A percentile compares a stretch with the other conserved stretches of the same genome.
phyloP scores from a whole-genome alignment of 2,797 vertebrate species.

The Sylvilagus floridanus region DNA sequence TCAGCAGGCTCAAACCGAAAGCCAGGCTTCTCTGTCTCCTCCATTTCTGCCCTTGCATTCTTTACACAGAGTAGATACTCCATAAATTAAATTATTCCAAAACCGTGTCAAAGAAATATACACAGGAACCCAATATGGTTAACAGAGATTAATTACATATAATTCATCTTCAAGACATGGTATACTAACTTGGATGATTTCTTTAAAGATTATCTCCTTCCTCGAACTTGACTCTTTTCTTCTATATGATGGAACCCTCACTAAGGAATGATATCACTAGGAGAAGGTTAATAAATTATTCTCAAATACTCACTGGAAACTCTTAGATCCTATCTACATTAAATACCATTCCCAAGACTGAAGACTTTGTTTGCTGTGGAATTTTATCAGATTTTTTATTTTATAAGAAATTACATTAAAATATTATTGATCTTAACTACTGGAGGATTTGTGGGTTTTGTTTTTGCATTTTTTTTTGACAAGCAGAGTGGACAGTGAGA shows the following conservation, averaged over 20 bases:
- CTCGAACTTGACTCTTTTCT: background rate
- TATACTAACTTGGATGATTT: background rate
- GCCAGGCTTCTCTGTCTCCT: background rate
- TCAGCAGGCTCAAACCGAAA: background rate
- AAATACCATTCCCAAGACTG: background rate
- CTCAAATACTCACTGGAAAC: background rate
- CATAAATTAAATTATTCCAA: background rate
- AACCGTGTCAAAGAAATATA: background rate
- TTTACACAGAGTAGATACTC: background rate
- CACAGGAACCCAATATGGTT: background rate
- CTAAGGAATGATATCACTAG: background rate
- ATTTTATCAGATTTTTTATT: background rate
- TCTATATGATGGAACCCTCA: background rate
- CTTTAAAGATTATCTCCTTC: background rate
- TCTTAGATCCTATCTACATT: background rate
- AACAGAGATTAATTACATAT: background rate
- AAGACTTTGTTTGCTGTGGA: background rate
- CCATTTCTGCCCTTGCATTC: background rate
- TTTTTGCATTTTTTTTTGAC: background rate
- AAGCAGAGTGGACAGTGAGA: too few relatives aligned
- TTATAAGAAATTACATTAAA: background rate
- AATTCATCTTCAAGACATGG: background rate
- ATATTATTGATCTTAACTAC: background rate
- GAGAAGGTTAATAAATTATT: background rate
- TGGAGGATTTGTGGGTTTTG: background rate